These are phyloP conservation scores for Cherax destructor DNA, from an alignment of 1,140 invertebrate genomes.

Conservation along the genomic window DNA sequence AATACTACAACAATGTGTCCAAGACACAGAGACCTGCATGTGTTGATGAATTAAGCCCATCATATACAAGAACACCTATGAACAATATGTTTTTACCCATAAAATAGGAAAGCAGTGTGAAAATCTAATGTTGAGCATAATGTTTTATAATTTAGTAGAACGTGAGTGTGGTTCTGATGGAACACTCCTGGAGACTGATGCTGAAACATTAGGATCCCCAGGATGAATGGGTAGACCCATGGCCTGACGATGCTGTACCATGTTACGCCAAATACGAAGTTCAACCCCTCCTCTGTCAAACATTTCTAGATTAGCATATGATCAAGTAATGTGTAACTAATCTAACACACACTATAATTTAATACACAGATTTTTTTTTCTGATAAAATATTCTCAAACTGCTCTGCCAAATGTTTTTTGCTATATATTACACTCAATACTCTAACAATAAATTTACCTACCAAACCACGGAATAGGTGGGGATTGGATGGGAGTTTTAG, in stretches of 20 bases:
- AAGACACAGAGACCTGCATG: not conserved
- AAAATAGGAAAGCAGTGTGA: not conserved
- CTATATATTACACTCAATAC: too few species aligned
- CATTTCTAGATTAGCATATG: constrained; percentile 34
- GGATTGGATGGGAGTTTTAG: too few species aligned
- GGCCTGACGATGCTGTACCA: constrained; percentile 75
- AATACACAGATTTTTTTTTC: not conserved
- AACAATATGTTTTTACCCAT: not conserved
- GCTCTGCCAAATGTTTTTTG: too few species aligned
- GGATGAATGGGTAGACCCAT: constrained; percentile 37
- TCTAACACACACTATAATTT: too few species aligned
- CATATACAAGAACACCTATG: not conserved
- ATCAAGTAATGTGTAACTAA: too few species aligned
- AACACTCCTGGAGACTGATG: not conserved
- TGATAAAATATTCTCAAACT: too few species aligned
- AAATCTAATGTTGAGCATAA: not conserved
- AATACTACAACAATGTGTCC: not conserved
- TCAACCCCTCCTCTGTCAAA: constrained; percentile 79
- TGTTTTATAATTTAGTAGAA: constrained; percentile 13
- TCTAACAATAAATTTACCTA: too few species aligned
- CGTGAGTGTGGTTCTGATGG: not conserved
- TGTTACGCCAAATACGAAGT: constrained; percentile 80
- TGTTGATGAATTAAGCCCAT: not conserved
- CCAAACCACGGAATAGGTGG: too few species aligned
- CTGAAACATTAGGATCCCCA: constrained; percentile 25